phyloP scores from a whole-genome alignment of 2,888 invertebrate species.

The Emesis russula region DNA sequence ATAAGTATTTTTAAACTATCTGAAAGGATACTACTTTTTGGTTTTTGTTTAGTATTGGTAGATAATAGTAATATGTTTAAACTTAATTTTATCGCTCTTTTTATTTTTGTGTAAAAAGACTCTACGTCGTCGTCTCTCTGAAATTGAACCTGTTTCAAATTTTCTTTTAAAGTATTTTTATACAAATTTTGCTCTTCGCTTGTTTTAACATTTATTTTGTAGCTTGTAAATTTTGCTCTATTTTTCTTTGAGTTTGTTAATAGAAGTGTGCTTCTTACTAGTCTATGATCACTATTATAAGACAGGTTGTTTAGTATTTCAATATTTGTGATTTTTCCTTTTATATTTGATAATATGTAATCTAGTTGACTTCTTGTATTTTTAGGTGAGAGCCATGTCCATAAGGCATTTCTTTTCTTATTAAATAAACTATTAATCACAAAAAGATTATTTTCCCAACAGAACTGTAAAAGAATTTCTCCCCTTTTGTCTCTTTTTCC shows the following conservation, averaged over 20 bases:
- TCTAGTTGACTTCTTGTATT: constrained; percentile 6
- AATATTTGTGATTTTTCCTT: not conserved
- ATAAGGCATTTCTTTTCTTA: constrained; percentile 12
- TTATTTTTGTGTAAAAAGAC: not conserved
- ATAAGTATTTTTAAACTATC: not conserved
- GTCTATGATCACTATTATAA: not conserved
- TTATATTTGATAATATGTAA: constrained; percentile 6
- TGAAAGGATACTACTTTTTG: not conserved
- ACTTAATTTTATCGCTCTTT: not conserved
- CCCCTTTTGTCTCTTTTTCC: constrained; percentile 64
- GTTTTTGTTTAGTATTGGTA: too few species aligned
- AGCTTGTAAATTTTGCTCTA: not conserved
- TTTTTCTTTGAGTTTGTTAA: not conserved
- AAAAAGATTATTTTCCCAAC: constrained; percentile 39
- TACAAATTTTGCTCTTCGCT: not conserved
- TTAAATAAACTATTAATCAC: constrained; percentile 11
- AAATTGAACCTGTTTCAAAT: not conserved
- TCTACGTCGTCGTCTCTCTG: not conserved
- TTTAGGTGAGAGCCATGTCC: constrained; percentile 18
- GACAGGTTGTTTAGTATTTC: constrained; percentile 7
- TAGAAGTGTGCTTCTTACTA: not conserved
- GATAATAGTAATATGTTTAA: not conserved
- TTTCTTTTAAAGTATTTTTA: not conserved
- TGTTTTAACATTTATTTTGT: not conserved
- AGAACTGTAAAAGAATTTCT: constrained; percentile 75